Conservation (phyloP, 2,888 invertebrate species). For the Chaetogeoica ovagalla region DNA sequence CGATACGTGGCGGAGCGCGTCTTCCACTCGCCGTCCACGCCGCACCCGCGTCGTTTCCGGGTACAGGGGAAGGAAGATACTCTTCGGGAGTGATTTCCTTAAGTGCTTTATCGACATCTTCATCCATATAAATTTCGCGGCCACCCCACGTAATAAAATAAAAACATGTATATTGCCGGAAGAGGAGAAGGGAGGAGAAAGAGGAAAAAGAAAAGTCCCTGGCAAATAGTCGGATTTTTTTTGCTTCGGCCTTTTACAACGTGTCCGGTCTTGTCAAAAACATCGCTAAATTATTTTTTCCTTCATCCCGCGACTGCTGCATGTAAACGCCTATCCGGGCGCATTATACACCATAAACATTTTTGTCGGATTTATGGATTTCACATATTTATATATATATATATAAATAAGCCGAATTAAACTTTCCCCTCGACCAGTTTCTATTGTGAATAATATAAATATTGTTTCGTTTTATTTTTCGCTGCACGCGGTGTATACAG, state of each 20-base stretch:
- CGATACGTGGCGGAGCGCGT: background rate
- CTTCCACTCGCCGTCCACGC: background rate
- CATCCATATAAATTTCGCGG: constrained; percentile 49
- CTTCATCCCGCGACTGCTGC: constrained; percentile 1
- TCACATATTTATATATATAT: background rate
- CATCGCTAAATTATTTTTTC: constrained; percentile 48
- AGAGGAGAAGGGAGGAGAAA: background rate
- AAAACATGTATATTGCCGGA: constrained; percentile 13
- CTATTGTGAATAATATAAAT: constrained; percentile 31
- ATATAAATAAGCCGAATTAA: constrained; percentile 33
- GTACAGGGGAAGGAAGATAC: constrained; percentile 11
- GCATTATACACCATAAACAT: constrained; percentile 35
- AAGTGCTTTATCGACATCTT: constrained; percentile 53
- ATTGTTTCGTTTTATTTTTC: constrained; percentile 40
- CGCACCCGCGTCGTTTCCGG: constrained; percentile 3
- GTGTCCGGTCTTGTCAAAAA: constrained; percentile 52
- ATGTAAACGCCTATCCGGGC: constrained; percentile 41
- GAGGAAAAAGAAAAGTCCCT: constrained; percentile 25
- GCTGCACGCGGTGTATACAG: background rate
- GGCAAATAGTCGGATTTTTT: constrained; percentile 31
- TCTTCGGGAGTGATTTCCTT: constrained; percentile 50
- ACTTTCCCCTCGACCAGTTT: constrained; percentile 36
- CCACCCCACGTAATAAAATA: constrained; percentile 50
- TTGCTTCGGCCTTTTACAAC: constrained; percentile 38
- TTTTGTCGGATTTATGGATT: constrained; percentile 45